Base-by-base conservation (phyloP, 2,888 invertebrate genomes). In the Lapara coniferarum region DNA sequence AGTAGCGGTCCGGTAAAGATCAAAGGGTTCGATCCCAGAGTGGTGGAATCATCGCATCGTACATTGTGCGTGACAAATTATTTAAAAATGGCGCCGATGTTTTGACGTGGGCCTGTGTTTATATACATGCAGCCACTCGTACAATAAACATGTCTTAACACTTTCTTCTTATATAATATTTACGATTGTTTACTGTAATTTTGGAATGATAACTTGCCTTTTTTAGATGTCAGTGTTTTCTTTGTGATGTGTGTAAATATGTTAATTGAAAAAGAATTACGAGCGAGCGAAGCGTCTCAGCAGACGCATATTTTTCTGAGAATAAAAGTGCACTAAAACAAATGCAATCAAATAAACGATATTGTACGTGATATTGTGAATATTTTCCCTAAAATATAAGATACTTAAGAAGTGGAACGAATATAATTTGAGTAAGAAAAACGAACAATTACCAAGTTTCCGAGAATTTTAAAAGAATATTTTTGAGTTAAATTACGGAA, bases 11-110 rank as follows among this genome's bases (percentile, higher is more conserved):
- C 58, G 73, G 69, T 70, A 52, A 46, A 83, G 75, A 83, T 82
- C 79, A 82, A 82, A 82, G 71, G 44, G 76, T 74, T 75, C 71
- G 69, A 72, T 71, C 71, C 52, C 73, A 76, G 75, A 79, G 78
- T 80, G 76, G 72, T 73, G 77, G 77, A 77, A 77, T 76, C 74
- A 71, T 75, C 76, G 70, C 75, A 13, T 70, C 73, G 72, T 74
- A 80, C 75, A 77, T 82, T 77, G 78, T 52, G 72, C 69, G 74
- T 80, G 84, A 85, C 83, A 85, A 85, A 85, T 85, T 83, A 76
- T 75, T 73, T 73, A 74, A 77, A 73, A 78, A 74, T 76, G 74
- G 68, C 77, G 75, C 77, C 72, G 75, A 77, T 85, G 83, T 85
- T 85, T 80, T 85, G 84, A 85, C 84, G 76, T 81, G 53, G 69